phyloP scores from a whole-genome alignment of 2,113 vertebrate genomes.

The Atrichornis clamosus region DNA sequence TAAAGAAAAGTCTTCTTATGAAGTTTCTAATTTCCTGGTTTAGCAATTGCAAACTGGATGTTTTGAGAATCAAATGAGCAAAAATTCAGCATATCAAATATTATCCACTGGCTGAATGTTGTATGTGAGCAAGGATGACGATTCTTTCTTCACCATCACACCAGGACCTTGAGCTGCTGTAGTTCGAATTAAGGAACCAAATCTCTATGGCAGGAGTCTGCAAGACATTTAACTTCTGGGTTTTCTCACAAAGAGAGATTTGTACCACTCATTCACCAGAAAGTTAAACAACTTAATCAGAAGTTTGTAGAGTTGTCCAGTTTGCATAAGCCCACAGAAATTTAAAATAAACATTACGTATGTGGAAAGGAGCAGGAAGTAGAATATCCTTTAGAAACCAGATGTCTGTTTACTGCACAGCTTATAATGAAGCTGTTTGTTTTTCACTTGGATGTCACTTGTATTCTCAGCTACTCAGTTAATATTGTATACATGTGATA shows the following conservation, averaged over 20 bases:
- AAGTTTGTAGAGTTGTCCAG: slow-evolving; percentile 6
- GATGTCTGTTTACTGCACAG: not conserved
- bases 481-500: not conserved
- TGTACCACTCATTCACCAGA: not conserved
- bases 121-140: not conserved
- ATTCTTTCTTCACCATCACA: not conserved
- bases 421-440: not conserved
- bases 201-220: not conserved
- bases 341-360: slow-evolving; percentile 20
- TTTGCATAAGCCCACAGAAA: not conserved
- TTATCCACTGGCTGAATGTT: not conserved
- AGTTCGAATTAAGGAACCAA: not conserved
- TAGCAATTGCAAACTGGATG: not conserved
- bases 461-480: not conserved
- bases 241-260: slow-evolving; percentile 10
- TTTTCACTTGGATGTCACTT: not conserved
- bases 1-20: not conserved
- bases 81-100: not conserved
- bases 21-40: not conserved
- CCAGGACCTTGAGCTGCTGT: not conserved
- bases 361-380: slow-evolving; percentile 18
- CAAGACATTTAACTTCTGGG: not conserved
- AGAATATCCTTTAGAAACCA: not conserved
- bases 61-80: not conserved
- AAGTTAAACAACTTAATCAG: slow-evolving; percentile 37